Percentiles rank a stretch among this genome's conserved stretches.
phyloP scores from a whole-genome alignment of 2,797 vertebrate species.

The Mormyrops boulengeri region DNA sequence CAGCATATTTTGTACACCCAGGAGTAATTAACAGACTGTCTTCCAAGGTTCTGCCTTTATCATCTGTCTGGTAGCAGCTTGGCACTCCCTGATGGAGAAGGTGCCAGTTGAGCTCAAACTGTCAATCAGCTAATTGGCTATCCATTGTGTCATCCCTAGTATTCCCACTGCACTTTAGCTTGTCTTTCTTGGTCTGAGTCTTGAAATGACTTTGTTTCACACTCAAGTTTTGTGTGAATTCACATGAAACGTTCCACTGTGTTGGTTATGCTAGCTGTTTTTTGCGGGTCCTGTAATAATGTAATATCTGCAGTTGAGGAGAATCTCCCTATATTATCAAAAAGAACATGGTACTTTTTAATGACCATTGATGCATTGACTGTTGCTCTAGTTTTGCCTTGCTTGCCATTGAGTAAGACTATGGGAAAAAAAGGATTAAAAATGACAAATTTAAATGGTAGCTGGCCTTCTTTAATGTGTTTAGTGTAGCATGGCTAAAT shows the following conservation, averaged over 20 bases:
- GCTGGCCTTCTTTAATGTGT: neutral
- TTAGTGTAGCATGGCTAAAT: neutral
- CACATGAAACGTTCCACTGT: neutral
- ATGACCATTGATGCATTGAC: neutral
- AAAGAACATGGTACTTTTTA: neutral
- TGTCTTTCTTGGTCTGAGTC: neutral
- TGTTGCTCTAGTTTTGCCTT: neutral
- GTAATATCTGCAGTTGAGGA: neutral
- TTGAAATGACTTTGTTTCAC: neutral
- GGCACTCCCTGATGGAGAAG: neutral
- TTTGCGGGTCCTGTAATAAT: neutral
- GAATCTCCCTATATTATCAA: neutral
- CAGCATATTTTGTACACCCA: neutral
- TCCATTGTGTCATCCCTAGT: neutral
- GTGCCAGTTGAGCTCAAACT: neutral
- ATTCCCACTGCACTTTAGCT: neutral
- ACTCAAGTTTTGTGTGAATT: neutral
- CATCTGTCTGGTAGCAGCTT: neutral
- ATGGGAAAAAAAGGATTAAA: neutral
- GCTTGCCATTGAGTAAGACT: neutral
- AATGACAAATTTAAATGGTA: neutral
- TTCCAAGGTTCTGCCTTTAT: neutral
- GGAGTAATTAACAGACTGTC: conserved; percentile 1
- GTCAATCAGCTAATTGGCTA: neutral
- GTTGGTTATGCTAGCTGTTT: neutral